These are phyloP conservation scores for Platysteira castanea DNA, from an alignment of 2,113 vertebrate genomes.

Conservation along the genomic window DNA sequence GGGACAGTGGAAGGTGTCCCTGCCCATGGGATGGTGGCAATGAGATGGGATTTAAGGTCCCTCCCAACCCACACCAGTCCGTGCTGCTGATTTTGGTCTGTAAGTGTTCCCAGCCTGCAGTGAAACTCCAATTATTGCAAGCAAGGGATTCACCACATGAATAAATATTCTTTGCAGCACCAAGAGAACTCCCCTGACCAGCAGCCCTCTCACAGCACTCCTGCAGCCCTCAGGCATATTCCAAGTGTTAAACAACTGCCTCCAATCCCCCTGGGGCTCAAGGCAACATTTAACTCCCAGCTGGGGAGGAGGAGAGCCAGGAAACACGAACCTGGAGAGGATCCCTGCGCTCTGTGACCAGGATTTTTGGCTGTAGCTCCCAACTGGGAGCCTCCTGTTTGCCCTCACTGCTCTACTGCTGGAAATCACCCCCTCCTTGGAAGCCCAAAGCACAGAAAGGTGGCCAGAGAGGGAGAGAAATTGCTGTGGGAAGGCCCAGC, in stretches of 20 bases:
- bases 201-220: background rate
- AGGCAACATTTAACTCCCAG: background rate
- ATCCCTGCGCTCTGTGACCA: fast-evolving
- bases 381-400: background rate
- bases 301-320: background rate
- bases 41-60: background rate
- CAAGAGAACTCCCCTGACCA: background rate
- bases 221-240: background rate
- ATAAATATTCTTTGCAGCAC: background rate
- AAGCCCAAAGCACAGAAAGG: background rate
- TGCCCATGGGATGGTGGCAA: background rate
- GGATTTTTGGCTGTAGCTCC: background rate
- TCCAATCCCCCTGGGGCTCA: background rate
- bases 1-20: background rate
- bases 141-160: background rate
- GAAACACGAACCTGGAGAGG: background rate
- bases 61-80: background rate
- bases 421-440: background rate
- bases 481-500: background rate
- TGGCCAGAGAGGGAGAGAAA: background rate
- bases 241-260: background rate
- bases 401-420: background rate
- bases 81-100: background rate
- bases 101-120: background rate
- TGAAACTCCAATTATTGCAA: background rate